Percentiles rank a stretch among this genome's conserved stretches.
Evolutionary conservation across 2,888 invertebrate genomes (phyloP).

Genomic region (Tanypteryx hageni): DNA sequence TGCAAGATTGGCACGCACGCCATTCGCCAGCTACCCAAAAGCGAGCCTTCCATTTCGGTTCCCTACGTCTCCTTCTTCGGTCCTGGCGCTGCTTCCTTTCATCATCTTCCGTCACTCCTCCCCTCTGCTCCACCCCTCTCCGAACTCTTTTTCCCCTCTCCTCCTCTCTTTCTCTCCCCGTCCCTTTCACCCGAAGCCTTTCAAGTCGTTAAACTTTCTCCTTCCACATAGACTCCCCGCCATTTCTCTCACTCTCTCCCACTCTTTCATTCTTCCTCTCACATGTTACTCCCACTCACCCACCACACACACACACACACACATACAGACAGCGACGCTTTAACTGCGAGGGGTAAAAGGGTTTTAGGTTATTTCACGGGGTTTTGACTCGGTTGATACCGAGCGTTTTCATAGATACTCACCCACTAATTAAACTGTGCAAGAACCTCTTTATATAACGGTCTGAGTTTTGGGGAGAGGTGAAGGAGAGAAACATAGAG

Average conservation of each 20-base stretch:
- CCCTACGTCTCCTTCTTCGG: neutral
- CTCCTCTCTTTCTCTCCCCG: neutral
- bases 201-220: neutral
- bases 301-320: neutral
- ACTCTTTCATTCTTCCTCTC: neutral
- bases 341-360: slow-evolving; percentile 13
- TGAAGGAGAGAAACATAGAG: too few species aligned
- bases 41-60: neutral
- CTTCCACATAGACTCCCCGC: neutral
- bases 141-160: neutral
- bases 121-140: neutral
- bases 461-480: neutral
- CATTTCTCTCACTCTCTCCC: neutral
- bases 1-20: slow-evolving; percentile 22
- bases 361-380: slow-evolving; percentile 56
- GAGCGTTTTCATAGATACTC: slow-evolving; percentile 48
- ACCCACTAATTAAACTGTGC: slow-evolving; percentile 58
- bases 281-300: neutral
- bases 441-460: slow-evolving; percentile 18
- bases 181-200: neutral
- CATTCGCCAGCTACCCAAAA: neutral
- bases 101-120: neutral
- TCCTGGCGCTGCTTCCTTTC: neutral
- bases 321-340: neutral
- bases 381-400: slow-evolving; percentile 55